Evolutionary conservation across 2,888 invertebrate species (phyloP).

Genomic region (Diaprepes abbreviatus): DNA sequence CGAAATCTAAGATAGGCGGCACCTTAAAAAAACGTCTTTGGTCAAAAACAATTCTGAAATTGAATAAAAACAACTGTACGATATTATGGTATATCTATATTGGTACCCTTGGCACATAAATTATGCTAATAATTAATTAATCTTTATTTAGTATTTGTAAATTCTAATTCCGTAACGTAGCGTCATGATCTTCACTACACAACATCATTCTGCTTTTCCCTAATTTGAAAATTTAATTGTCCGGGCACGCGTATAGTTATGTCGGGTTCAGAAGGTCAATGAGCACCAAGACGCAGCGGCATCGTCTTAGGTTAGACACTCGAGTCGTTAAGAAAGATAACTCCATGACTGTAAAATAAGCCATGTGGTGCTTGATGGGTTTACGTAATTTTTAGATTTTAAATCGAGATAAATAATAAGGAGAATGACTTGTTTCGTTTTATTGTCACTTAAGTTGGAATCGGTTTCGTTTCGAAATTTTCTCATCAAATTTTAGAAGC

Average conservation of each 20-base stretch:
- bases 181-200: background rate
- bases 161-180: conserved; percentile 2
- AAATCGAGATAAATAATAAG: conserved; percentile 27
- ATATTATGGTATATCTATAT: too few relatives aligned
- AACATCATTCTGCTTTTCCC: conserved; percentile 38
- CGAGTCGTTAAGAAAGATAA: conserved; percentile 43
- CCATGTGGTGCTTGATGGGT: conserved; percentile 23
- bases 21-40: too few relatives aligned
- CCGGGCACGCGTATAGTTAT: conserved; percentile 57
- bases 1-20: too few relatives aligned
- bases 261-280: conserved; percentile 47
- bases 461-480: too few relatives aligned
- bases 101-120: too few relatives aligned
- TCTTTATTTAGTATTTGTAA: too few relatives aligned
- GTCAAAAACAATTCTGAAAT: too few relatives aligned
- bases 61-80: too few relatives aligned
- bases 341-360: conserved; percentile 37
- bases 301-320: conserved; percentile 26
- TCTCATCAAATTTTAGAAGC: too few relatives aligned
- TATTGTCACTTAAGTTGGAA: too few relatives aligned
- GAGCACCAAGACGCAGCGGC: conserved; percentile 36
- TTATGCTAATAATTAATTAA: too few relatives aligned
- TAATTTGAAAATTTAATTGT: conserved; percentile 58
- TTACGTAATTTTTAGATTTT: conserved; percentile 39
- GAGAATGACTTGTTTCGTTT: conserved; percentile 13